phyloP scores from a whole-genome alignment of 2,888 invertebrate genomes.

The Iselma pallidipennis region DNA sequence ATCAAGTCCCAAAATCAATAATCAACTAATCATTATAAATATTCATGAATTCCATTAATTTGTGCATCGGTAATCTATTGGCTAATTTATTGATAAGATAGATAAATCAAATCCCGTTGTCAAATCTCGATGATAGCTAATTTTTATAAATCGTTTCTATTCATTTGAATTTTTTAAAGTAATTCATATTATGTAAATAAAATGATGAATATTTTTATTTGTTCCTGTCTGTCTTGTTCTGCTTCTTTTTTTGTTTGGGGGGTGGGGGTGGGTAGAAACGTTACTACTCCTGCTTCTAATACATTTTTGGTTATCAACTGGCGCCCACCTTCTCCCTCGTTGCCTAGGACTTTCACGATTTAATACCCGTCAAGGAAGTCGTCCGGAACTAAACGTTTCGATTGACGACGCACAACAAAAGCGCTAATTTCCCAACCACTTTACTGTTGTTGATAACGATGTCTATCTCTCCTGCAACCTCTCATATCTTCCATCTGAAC shows the following conservation, averaged over 20 bases:
- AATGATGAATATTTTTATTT: too few relatives aligned
- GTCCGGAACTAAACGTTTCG: constrained; percentile 28
- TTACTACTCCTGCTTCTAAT: too few relatives aligned
- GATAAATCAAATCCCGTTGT: too few relatives aligned
- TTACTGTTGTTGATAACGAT: not conserved
- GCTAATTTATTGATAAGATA: not conserved
- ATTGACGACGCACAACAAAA: constrained; percentile 12
- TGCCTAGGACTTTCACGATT: constrained; percentile 31
- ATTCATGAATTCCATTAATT: constrained; percentile 7
- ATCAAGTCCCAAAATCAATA: constrained; percentile 22
- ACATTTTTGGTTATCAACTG: not conserved
- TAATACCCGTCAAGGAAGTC: constrained; percentile 30
- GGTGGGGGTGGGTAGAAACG: too few relatives aligned
- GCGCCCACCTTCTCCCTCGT: constrained; percentile 27
- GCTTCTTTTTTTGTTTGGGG: too few relatives aligned
- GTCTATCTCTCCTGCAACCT: too few relatives aligned
- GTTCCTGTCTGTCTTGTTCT: too few relatives aligned
- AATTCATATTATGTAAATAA: too few relatives aligned
- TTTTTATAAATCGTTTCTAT: too few relatives aligned
- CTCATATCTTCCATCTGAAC: not conserved
- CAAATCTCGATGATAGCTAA: too few relatives aligned
- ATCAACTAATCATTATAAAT: constrained; percentile 14
- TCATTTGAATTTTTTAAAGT: too few relatives aligned
- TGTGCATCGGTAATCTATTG: not conserved
- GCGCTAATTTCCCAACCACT: constrained; percentile 10